A percentile compares a stretch with the other conserved stretches of the same genome.
Conservation (phyloP, 1,140 invertebrate species). For the Eubasilissa regina region DNA sequence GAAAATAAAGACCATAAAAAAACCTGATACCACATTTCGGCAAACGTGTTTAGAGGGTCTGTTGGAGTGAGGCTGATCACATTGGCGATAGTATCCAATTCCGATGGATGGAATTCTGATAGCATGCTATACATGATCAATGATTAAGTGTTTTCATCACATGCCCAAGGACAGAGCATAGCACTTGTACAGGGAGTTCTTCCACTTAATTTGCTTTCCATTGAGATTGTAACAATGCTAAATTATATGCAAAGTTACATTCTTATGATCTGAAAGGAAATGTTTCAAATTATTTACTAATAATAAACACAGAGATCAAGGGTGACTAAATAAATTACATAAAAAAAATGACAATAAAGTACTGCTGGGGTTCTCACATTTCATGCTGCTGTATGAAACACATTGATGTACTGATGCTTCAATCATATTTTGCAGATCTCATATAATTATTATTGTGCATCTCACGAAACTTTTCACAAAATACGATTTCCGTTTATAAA, state of each 20-base stretch:
- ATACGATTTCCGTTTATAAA: slow-evolving; percentile 41
- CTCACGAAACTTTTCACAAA: slow-evolving; percentile 12
- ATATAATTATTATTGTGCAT: slow-evolving; percentile 30
- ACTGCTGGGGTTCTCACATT: slow-evolving; percentile 1
- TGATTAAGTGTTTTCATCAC: slow-evolving; percentile 43
- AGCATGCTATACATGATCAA: slow-evolving; percentile 74
- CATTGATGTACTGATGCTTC: slow-evolving; percentile 9
- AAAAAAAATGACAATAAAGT: slow-evolving; percentile 11
- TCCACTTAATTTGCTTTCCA: slow-evolving; percentile 19
- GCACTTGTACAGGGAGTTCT: not conserved
- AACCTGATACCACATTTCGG: slow-evolving; percentile 97
- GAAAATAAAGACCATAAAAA: slow-evolving; percentile 95
- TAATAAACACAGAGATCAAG: slow-evolving; percentile 2
- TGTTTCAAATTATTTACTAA: not conserved
- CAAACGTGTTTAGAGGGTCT: slow-evolving; percentile 77
- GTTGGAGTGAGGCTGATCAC: slow-evolving; percentile 76
- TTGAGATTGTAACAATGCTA: slow-evolving; percentile 25
- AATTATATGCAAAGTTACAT: slow-evolving; percentile 39
- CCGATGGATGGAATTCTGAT: slow-evolving; percentile 73
- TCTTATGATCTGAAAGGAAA: slow-evolving; percentile 39
- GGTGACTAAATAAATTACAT: slow-evolving; percentile 17
- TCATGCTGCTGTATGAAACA: slow-evolving; percentile 27
- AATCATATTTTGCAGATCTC: slow-evolving; percentile 39
- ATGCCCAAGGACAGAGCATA: slow-evolving; percentile 31
- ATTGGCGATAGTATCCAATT: slow-evolving; percentile 77